Evolutionary conservation across 2,888 invertebrate genomes (phyloP).

Genomic region (Graphium colonna): DNA sequence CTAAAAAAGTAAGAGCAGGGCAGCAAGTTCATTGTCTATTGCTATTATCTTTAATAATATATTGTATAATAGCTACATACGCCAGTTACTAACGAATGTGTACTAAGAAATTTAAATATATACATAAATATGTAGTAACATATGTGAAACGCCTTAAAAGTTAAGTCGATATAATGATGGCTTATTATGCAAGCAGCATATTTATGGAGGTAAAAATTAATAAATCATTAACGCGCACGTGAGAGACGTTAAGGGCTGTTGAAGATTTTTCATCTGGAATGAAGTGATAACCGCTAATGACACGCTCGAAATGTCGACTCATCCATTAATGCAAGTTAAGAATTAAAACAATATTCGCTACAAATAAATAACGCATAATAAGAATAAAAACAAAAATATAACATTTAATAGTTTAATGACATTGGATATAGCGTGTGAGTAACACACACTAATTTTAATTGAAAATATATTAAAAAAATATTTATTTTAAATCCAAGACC

Average conservation of each 20-base stretch:
- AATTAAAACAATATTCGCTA: constrained; percentile 24
- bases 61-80: no score
- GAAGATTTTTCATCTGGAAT: constrained; percentile 79
- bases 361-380: not conserved
- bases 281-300: constrained; percentile 80
- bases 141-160: not conserved
- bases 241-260: constrained; percentile 68
- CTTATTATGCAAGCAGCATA: constrained; percentile 57
- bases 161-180: constrained; percentile 13
- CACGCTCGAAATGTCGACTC: constrained; percentile 63
- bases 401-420: no score
- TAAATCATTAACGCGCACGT: constrained; percentile 75
- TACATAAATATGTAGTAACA: no score
- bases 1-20: no score
- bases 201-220: constrained; percentile 75
- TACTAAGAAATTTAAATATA: not conserved
- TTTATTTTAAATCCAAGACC: no score
- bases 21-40: no score
- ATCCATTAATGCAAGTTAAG: constrained; percentile 39
- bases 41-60: no score
- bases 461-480: no score
- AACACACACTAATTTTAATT: no score
- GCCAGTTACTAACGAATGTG: no score
- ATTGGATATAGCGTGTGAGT: no score
- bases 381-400: no score